A percentile compares a stretch with the other conserved stretches of the same genome.
phyloP scores from a whole-genome alignment of 2,113 vertebrate genomes.

The Albula goreensis region DNA sequence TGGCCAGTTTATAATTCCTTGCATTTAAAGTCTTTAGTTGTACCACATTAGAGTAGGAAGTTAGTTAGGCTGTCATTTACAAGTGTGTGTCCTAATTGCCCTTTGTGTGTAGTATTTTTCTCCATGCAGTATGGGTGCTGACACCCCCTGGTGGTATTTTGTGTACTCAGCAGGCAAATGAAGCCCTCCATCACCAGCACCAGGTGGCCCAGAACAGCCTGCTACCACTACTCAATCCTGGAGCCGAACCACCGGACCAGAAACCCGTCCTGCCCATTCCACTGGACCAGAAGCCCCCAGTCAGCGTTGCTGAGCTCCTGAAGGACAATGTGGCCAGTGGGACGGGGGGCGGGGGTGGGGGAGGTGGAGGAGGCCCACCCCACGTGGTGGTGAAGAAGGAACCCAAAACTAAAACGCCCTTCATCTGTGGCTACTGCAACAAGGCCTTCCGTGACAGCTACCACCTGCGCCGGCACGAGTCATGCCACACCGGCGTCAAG shows the following conservation, averaged over 20 bases:
- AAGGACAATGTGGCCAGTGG: slow-evolving; percentile 79
- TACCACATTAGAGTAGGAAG: too few relatives aligned
- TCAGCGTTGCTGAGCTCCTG: slow-evolving; percentile 84
- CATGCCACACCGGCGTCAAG: slow-evolving; percentile 97
- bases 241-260: slow-evolving; percentile 89
- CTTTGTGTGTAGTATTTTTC: too few relatives aligned
- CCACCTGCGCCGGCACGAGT: slow-evolving; percentile 96
- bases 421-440: slow-evolving; percentile 98
- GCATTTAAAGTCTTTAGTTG: too few relatives aligned
- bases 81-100: too few relatives aligned
- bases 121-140: too few relatives aligned
- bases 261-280: slow-evolving; percentile 95
- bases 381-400: slow-evolving; percentile 94
- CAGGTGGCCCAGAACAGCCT: slow-evolving; percentile 96
- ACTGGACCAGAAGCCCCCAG: slow-evolving; percentile 88
- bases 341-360: slow-evolving; percentile 55
- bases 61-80: too few relatives aligned
- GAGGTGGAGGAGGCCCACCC: slow-evolving; percentile 47
- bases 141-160: slow-evolving; percentile 17
- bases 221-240: slow-evolving; percentile 92
- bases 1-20: too few relatives aligned
- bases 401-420: slow-evolving; percentile 94
- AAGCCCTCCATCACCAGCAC: slow-evolving; percentile 98
- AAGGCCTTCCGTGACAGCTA: slow-evolving; percentile 99
- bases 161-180: slow-evolving; percentile 85